Evolutionary conservation across 1,140 invertebrate species (phyloP).

Genomic region (Dolichoris vasculosae): DNA sequence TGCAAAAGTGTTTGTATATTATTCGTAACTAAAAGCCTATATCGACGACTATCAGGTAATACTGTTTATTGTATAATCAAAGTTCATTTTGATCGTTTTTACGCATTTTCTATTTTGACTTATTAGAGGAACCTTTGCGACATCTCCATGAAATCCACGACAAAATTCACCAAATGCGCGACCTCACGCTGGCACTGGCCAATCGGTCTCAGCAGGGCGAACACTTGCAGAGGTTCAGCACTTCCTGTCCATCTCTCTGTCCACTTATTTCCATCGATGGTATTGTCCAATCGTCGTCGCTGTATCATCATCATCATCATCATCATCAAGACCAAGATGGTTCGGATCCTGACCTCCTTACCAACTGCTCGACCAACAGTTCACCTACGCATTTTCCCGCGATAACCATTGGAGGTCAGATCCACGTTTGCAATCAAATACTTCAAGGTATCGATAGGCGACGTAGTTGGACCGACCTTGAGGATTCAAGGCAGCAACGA

Average conservation of each 20-base stretch:
- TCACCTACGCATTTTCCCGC: slow-evolving; percentile 72
- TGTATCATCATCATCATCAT: slow-evolving; percentile 28
- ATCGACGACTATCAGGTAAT: too few relatives aligned
- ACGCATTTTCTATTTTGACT: slow-evolving; percentile 4
- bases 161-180: slow-evolving; percentile 84
- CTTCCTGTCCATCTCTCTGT: slow-evolving; percentile 83
- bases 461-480: slow-evolving; percentile 88
- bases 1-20: too few relatives aligned
- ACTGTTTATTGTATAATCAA: too few relatives aligned
- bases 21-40: too few relatives aligned
- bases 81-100: too few relatives aligned
- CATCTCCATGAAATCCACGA: slow-evolving; percentile 85
- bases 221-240: slow-evolving; percentile 77
- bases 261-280: slow-evolving; percentile 58
- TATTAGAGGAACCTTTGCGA: slow-evolving; percentile 83
- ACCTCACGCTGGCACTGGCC: slow-evolving; percentile 75
- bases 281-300: slow-evolving; percentile 35
- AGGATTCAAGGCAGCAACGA: slow-evolving; percentile 74
- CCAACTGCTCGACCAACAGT: slow-evolving; percentile 73
- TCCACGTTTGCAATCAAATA: slow-evolving; percentile 61
- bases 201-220: slow-evolving; percentile 57
- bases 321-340: slow-evolving; percentile 54
- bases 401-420: slow-evolving; percentile 17
- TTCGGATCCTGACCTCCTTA: slow-evolving; percentile 74
- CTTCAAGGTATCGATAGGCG: slow-evolving; percentile 75